Evolutionary conservation across 2,888 invertebrate genomes (phyloP), one percentile per base, ranked within the genome.

Genomic region (Polylopha cassiicola): DNA sequence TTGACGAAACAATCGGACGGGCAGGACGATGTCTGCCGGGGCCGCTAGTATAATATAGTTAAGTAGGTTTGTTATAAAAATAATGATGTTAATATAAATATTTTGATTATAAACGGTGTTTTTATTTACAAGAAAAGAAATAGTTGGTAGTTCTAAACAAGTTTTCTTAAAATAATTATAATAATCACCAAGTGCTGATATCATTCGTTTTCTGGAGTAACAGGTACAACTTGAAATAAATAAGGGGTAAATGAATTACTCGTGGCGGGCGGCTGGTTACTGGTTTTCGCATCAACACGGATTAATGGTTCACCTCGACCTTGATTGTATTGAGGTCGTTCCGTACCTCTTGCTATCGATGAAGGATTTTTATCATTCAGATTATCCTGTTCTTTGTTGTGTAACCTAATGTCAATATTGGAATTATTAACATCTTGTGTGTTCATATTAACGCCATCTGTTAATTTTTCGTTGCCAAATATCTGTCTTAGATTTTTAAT

Each of bases 191-290:
- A 18, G 9, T 16, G 14, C 7, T 16, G 7, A 7, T 7, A n/a
- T 10, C 11, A 34, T 49, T 29, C 56, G 24, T 21, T 48, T 43
- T 57, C 58, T 7, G 65, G 66, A 1, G 53, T 66, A 3, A 67
- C 60, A 20, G 64, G 58, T 36, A 45, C 39, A 4, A 50, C 65
- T 51, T 67, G 66, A 31, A 58, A 65, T 26, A 54, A 17, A 37
- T 45, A 42, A 2, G 51, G 44, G 18, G 2, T 15, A 5, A 39
- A 30, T n/a, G 39, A 9, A 9, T 22, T 32, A 7, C 23, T 20
- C 3, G 11, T 16, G 8, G 16, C 6, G 4, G 14, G 15, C 11
- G 15, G 11, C 17, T 17, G 16, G n/a, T 9, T 11, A 6, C 8
- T 18, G 14, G 24, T 14, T 15, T 22, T 13, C 7, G 2, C 16